These are phyloP conservation scores for Acanthosepion pharaonis DNA, from an alignment of 2,888 invertebrate species.

Conservation along the genomic window DNA sequence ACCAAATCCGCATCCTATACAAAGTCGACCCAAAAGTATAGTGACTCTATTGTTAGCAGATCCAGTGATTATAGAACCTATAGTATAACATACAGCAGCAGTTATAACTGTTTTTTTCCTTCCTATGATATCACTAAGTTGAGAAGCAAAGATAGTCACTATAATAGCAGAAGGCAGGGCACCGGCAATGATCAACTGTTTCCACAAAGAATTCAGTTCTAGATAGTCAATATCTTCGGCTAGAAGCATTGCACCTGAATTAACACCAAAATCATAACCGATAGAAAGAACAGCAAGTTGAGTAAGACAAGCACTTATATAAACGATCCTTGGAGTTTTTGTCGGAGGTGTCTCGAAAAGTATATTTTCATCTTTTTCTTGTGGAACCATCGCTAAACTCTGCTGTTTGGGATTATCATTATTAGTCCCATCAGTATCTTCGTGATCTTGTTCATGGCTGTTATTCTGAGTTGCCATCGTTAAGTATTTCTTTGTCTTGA, in stretches of 20 bases:
- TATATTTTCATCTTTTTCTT: no score
- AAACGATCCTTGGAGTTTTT: neutral
- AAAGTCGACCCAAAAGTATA: neutral
- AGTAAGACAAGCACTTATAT: conserved; percentile 65
- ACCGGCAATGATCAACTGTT: conserved; percentile 38
- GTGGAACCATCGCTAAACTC: no score
- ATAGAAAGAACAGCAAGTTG: conserved; percentile 77
- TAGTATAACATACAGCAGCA: neutral
- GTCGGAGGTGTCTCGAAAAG: neutral
- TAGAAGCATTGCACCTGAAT: conserved; percentile 77
- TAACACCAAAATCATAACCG: conserved; percentile 79
- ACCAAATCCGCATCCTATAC: conserved; percentile 38
- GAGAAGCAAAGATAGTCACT: neutral
- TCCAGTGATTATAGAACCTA: neutral
- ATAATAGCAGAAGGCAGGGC: conserved; percentile 33
- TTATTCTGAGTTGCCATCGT: no score
- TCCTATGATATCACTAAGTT: conserved; percentile 38
- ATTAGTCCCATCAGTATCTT: no score
- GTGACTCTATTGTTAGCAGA: neutral
- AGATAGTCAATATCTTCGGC: neutral
- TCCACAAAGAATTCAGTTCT: neutral
- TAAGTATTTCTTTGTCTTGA: no score
- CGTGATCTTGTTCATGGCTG: no score
- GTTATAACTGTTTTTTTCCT: conserved; percentile 25
- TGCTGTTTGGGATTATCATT: no score